phyloP scores from a whole-genome alignment of 2,888 invertebrate species.

The Eurytoma adleriae region DNA sequence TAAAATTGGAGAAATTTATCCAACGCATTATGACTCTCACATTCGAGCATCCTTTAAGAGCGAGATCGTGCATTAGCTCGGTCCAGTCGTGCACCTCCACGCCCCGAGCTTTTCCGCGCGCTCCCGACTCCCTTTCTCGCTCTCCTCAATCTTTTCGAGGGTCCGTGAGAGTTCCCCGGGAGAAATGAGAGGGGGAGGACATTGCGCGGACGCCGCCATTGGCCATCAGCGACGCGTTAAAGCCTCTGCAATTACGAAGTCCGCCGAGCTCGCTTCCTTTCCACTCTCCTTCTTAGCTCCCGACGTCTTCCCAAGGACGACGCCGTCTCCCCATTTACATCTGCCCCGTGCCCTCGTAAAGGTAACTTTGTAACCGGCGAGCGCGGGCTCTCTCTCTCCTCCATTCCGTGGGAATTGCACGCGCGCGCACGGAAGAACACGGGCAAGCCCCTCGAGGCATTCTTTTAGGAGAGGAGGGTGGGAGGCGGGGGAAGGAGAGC shows the following conservation, averaged over 20 bases:
- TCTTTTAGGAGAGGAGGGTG: neutral
- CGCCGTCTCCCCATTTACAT: constrained; percentile 62
- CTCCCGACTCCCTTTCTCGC: constrained; percentile 38
- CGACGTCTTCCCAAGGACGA: constrained; percentile 30
- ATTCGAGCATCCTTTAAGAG: no score
- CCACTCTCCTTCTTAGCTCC: constrained; percentile 26
- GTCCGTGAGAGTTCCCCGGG: constrained; percentile 7
- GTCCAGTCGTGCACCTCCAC: no score
- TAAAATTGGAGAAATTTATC: no score
- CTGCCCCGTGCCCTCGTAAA: constrained; percentile 68
- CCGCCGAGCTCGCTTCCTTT: constrained; percentile 51
- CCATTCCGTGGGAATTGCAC: constrained; percentile 65
- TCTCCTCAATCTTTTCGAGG: constrained; percentile 60
- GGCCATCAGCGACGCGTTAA: constrained; percentile 73
- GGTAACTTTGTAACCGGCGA: constrained; percentile 69
- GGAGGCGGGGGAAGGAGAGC: neutral
- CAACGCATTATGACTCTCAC: no score
- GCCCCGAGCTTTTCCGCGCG: neutral
- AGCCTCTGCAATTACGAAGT: constrained; percentile 73
- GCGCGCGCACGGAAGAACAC: constrained; percentile 50
- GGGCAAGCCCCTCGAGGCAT: constrained; percentile 55
- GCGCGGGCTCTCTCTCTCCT: constrained; percentile 47
- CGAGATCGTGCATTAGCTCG: no score
- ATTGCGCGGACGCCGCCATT: constrained; percentile 65
- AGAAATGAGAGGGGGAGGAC: neutral